phyloP scores from a whole-genome alignment of 1,140 invertebrate species.

The Cydia strobilella region DNA sequence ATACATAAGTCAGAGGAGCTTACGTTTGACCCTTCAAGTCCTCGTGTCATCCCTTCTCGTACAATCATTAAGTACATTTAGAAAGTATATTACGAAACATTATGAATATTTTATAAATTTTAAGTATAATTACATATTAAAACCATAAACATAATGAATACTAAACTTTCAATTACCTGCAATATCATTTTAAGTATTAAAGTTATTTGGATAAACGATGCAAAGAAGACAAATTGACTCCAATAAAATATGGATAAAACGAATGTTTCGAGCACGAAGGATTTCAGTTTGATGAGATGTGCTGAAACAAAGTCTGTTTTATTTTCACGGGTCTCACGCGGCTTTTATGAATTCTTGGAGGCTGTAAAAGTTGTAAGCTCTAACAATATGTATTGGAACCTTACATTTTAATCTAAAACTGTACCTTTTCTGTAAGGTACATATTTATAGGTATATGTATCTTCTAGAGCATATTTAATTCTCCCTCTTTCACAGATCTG shows the following conservation, averaged over 20 bases:
- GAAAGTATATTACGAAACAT: not conserved
- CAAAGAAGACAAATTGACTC: slow-evolving; percentile 14
- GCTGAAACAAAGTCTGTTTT: slow-evolving; percentile 9
- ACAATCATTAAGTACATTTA: not conserved
- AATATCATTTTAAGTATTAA: not conserved
- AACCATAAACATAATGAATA: not conserved
- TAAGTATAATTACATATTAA: no score
- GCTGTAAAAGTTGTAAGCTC: not conserved
- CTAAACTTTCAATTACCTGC: not conserved
- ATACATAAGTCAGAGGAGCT: not conserved
- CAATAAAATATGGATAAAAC: slow-evolving; percentile 10
- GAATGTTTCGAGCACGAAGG: slow-evolving; percentile 9
- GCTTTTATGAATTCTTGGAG: not conserved
- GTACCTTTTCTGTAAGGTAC: not conserved
- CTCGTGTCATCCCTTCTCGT: not conserved
- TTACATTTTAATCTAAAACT: not conserved
- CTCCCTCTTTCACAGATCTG: not conserved
- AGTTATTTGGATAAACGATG: slow-evolving; percentile 8
- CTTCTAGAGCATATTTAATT: not conserved
- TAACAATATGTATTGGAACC: not conserved
- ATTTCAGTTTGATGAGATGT: slow-evolving; percentile 28
- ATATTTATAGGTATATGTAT: no score
- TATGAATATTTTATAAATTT: no score
- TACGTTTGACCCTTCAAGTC: slow-evolving; percentile 1
- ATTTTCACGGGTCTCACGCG: not conserved